Base-by-base conservation (phyloP, 2,113 vertebrate genomes). In the Oncorhynchus mykiss region DNA sequence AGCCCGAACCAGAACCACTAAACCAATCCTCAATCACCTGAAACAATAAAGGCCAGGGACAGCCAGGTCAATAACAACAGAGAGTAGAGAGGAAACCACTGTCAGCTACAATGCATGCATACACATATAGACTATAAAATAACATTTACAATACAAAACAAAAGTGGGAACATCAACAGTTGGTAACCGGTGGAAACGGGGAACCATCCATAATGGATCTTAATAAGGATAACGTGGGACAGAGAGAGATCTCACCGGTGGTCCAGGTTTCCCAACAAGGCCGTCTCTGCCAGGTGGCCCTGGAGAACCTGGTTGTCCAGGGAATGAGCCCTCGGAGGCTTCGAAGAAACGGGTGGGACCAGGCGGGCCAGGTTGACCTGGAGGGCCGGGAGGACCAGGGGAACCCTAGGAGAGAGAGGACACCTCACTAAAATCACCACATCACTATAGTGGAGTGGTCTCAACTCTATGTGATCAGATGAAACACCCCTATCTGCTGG, bases 361-460 rank as follows among this genome's bases (percentile, higher is more conserved):
- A 59, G 90, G 82, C 0, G 91, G 91, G 70, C 92, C 95, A 64
- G 95, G 95, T 75, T 90, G 89, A 71, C 95, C 96, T 0, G 95
- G 94, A 71, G 94, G 95, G 1, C 96, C 96, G 0, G 96, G 94
- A 22, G 89, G 95, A 1, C 96, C 39, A 45, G 39, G 39, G 39
- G 39, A 9, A 45, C 39, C 96, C 96, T 97, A 68, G 68, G 60
- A 20, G 39, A 79, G 48, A 67, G 31, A 12, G 69, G 1, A 45
- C 16, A 22, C 5, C 48, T 39, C 25, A n/a, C 5, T 16, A 45
- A 31, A 20, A 54, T 22, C n/a, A 24, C 11, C 59, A 62, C 59
- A 5, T 60, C 59, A 60, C 8, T 62, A 11, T 22, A 62, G 39
- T 45, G 39, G 9, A 45, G 39, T 45, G 8, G 39, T 45, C 39